Evolutionary conservation across 35 echinoderm and acorn worm genomes (phyloP), one percentile per base, ranked within the genome.

Genomic region (Ophioderma brevispina): DNA sequence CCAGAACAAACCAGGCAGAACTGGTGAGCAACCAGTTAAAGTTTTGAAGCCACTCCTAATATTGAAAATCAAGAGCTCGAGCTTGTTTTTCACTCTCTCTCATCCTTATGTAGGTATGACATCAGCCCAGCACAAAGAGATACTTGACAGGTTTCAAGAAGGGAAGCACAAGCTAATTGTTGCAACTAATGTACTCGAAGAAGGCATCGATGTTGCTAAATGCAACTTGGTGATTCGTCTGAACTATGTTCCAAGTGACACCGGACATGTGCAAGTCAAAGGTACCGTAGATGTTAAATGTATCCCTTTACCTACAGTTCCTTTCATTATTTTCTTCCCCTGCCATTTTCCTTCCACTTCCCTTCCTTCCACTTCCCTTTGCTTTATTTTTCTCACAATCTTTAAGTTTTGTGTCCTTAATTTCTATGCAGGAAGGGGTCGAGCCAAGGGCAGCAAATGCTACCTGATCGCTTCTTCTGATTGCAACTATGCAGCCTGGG

Each of bases 181-280:
- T n/a, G 92, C 87, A 21, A 93, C 92, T 23, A 93, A 93, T 77
- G 80, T 93, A 38, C 79, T 93, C 37, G 92, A 93, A 32, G 86
- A 93, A 83, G 92, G 92, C 42, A 93, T 88, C 64, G 92, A 93
- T 59, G 75, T 93, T 25, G 78, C 92, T 32, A 86, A 64, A 35
- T 93, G 92, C 32, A 93, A 93, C 59, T 75, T 93, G 19, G 92
- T 93, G 4, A 84, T 93, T 28, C 79, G 92, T 34, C 41, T 93
- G 2, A 88, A 93, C 35, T 93, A 93, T 63, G 87, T 93, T 32
- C 92, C 92, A 23, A 93, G 92, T 84, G 92, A 93, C 78, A 89
- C 86, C 55, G 92, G 92, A 5, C 92, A 93, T 75, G 80, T 89
- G 35, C 92, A 93, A 56, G 55, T 89, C 31, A 93, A 93, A 84